Conservation (phyloP, 2,888 invertebrate species). For the Amaurobius ferox region DNA sequence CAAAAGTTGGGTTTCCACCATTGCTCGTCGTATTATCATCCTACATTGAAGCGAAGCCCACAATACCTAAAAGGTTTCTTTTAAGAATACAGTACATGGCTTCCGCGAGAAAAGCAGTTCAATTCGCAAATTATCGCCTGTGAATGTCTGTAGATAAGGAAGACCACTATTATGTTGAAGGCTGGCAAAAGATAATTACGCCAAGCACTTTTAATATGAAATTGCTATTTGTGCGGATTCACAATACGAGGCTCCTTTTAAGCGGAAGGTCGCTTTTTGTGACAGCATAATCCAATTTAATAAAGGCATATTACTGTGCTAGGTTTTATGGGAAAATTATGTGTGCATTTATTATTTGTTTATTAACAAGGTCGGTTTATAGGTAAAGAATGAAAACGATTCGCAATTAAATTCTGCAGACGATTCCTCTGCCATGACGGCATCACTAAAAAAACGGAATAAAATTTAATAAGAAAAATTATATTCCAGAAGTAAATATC, state of each 20-base stretch:
- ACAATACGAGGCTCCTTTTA: background rate
- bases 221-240: background rate
- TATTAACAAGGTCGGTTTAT: no score
- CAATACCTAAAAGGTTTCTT: background rate
- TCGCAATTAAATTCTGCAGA: no score
- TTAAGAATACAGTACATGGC: background rate
- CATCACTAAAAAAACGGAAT: no score
- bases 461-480: no score
- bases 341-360: background rate
- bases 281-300: background rate
- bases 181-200: background rate
- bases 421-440: no score
- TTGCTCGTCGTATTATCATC: background rate
- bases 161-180: background rate
- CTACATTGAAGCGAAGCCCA: background rate
- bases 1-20: no score
- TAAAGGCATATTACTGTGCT: background rate
- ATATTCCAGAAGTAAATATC: no score
- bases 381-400: no score
- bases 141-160: background rate
- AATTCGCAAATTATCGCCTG: background rate
- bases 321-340: background rate
- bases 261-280: background rate
- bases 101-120: no score
- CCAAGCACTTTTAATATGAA: background rate